Conservation (phyloP, 2,888 invertebrate genomes). For the Hanleya hanleyi region DNA sequence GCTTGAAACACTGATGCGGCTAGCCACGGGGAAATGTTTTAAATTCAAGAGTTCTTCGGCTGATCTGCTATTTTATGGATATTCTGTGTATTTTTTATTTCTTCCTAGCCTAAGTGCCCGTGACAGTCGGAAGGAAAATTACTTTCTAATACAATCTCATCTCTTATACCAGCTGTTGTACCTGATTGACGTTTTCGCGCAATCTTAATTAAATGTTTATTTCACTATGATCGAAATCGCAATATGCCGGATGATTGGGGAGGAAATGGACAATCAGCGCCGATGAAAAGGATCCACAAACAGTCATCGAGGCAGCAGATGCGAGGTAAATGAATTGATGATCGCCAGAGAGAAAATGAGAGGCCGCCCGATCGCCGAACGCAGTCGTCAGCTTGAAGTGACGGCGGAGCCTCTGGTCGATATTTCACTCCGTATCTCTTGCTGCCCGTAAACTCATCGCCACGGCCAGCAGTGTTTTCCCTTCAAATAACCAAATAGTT, state of each 20-base stretch:
- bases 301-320: constrained; percentile 6
- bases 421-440: too few relatives aligned
- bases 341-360: not conserved
- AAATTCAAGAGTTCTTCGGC: constrained; percentile 3
- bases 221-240: constrained; percentile 10
- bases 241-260: constrained; percentile 1
- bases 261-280: constrained; percentile 4
- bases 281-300: constrained; percentile 4
- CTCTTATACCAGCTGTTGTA: constrained; percentile 1
- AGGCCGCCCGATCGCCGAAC: not conserved
- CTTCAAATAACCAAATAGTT: not conserved
- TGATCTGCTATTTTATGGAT: not conserved
- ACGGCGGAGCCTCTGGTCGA: too few relatives aligned
- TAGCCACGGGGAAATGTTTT: not conserved
- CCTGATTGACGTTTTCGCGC: constrained; percentile 5
- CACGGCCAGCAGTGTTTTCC: too few relatives aligned
- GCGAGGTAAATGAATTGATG: constrained; percentile 6
- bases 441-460: too few relatives aligned
- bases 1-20: not conserved
- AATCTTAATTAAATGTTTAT: constrained; percentile 12
- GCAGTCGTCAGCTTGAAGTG: not conserved
- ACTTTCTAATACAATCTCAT: not conserved
- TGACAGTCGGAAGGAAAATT: not conserved
- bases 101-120: not conserved
- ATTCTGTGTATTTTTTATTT: not conserved